Evolutionary conservation across 2,113 vertebrate genomes (phyloP), one percentile per base, ranked within the genome.

Genomic region (Thunnus maccoyii): DNA sequence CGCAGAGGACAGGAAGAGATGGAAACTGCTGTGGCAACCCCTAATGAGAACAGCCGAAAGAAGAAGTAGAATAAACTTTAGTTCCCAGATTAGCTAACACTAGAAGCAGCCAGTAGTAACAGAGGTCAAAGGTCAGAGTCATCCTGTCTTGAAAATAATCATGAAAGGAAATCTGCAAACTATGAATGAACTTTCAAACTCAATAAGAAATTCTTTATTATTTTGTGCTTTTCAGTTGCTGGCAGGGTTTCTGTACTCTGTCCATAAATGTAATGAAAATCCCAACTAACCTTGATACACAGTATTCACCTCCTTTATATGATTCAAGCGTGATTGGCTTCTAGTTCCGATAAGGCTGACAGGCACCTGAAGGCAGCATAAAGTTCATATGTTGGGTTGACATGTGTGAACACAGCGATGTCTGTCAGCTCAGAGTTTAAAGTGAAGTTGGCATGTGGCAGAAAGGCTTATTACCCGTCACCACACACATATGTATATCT

Each of bases 361-460:
- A 54, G 70, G 52, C 65, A 65, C 82, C 62, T 14, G 50, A 55
- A 48, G 75, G 69, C 69, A 62, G 62, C 4, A 1, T 30, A 3
- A 47, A 32, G 22, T 52, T 68, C 62, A 68, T 51, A 15, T 41
- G 12, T 27, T 30, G 25, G 46, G 46, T 2, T 22, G 51, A 60
- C 71, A 2, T 56, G 69, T 69, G 50, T 16, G 30, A 68, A 60
- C 56, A 50, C 36, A 36, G 61, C 61, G 16, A 47, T 14, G 67
- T 13, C 67, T 66, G 46, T 61, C 61, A 60, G 44, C 44, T 46
- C 51, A 1, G 10, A 44, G 17, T 57, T 63, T 10, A 47, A 52
- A 72, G 66, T 61, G 60, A 17, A 47, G 54, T 66, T 18, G 62
- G 13, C 63, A 22, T 41, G 44, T 50, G 10, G 50, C 7, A 57